Conservation (phyloP, 2,888 invertebrate genomes). For the Aleiodes testaceus region DNA sequence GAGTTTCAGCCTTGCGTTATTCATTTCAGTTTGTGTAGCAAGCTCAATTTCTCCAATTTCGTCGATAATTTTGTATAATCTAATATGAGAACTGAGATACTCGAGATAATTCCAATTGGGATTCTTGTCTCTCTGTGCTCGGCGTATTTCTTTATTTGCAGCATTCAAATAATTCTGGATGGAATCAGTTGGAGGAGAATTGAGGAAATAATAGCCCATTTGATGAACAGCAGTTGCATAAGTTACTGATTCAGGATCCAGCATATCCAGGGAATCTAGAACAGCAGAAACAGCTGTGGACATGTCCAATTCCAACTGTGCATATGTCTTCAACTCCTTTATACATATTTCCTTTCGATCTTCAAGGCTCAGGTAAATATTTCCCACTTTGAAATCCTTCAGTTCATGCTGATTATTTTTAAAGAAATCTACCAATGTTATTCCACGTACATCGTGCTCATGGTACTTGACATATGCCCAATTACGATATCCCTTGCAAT, state of each 20-base stretch:
- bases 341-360: conserved; percentile 59
- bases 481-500: conserved; percentile 61
- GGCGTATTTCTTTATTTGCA: conserved; percentile 35
- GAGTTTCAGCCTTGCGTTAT: conserved; percentile 47
- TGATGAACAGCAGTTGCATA: conserved; percentile 60
- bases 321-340: conserved; percentile 59
- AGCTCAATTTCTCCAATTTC: conserved; percentile 49
- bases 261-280: conserved; percentile 56
- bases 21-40: conserved; percentile 58
- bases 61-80: conserved; percentile 61
- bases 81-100: conserved; percentile 59
- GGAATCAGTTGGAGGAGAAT: conserved; percentile 48
- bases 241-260: conserved; percentile 49
- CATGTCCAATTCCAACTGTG: conserved; percentile 53
- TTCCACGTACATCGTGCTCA: conserved; percentile 12
- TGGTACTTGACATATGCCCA: conserved; percentile 64
- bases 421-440: conserved; percentile 59
- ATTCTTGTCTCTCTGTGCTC: background rate
- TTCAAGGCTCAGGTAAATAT: conserved; percentile 52
- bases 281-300: conserved; percentile 55
- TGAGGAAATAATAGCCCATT: conserved; percentile 59
- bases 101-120: conserved; percentile 21
- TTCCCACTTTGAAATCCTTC: conserved; percentile 38
- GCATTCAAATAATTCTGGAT: conserved; percentile 47
- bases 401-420: conserved; percentile 54